Percentiles rank a stretch among this genome's conserved stretches.
Evolutionary conservation across 1,140 invertebrate genomes (phyloP).

Genomic region (Aphelinus certus): DNA sequence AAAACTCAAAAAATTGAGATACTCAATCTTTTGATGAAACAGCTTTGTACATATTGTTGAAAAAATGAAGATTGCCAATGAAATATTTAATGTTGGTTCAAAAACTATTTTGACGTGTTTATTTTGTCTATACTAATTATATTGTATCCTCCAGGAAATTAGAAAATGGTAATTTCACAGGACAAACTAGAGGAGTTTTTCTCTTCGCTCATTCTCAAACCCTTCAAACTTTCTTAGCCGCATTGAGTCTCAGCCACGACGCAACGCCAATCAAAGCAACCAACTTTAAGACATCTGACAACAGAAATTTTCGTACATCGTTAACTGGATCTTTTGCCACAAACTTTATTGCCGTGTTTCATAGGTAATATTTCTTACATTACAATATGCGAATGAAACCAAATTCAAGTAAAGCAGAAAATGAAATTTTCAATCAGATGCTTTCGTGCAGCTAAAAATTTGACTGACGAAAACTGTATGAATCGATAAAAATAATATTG

Average conservation of each 20-base stretch:
- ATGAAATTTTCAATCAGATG: no score
- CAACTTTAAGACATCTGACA: constrained; percentile 70
- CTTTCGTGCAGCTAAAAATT: no score
- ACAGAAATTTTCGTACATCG: constrained; percentile 78
- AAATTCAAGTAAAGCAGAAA: background rate
- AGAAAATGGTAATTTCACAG: constrained; percentile 42
- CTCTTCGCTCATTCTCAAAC: constrained; percentile 79
- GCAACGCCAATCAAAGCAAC: constrained; percentile 70
- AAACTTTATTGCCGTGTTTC: constrained; percentile 81
- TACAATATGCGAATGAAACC: background rate
- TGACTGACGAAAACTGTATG: no score
- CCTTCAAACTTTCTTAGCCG: constrained; percentile 71
- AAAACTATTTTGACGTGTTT: no score
- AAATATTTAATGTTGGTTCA: no score
- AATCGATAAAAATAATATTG: no score
- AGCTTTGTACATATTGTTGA: no score
- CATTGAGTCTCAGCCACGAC: constrained; percentile 77
- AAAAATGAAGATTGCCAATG: no score
- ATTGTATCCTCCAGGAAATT: constrained; percentile 22
- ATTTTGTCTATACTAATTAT: no score
- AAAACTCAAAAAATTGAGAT: background rate
- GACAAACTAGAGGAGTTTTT: constrained; percentile 70
- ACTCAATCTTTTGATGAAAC: background rate
- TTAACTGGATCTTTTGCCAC: constrained; percentile 78
- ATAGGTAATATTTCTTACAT: constrained; percentile 67